phyloP scores from a whole-genome alignment of 2,113 vertebrate species.

The Mystacornis crossleyi region DNA sequence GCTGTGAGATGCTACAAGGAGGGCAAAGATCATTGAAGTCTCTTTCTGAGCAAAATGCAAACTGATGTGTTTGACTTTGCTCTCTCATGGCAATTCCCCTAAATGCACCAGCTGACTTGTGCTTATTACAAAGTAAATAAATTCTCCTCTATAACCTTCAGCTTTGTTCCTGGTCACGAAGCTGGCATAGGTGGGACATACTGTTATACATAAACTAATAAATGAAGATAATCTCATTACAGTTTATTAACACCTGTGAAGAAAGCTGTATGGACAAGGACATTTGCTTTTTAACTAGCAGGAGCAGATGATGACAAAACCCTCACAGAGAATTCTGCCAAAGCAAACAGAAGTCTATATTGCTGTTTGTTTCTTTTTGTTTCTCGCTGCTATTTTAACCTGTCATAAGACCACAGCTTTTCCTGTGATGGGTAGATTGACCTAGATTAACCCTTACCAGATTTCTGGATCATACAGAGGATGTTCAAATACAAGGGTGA shows the following conservation, averaged over 20 bases:
- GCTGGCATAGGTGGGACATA: background rate
- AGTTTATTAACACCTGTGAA: background rate
- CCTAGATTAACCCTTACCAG: background rate
- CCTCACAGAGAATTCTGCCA: background rate
- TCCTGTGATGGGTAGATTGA: background rate
- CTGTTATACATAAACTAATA: background rate
- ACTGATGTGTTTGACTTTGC: background rate
- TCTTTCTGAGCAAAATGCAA: background rate
- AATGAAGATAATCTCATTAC: background rate
- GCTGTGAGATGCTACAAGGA: background rate
- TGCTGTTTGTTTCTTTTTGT: background rate
- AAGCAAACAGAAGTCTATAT: background rate
- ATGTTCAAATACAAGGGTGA: background rate
- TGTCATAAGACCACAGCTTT: background rate
- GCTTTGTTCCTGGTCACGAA: background rate
- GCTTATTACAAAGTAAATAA: background rate
- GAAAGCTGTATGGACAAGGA: background rate
- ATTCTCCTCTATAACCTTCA: background rate
- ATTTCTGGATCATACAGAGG: background rate
- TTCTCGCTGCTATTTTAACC: slow-evolving; percentile 12
- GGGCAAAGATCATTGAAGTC: background rate
- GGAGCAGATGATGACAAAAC: background rate
- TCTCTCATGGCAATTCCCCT: background rate
- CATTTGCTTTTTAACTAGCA: background rate
- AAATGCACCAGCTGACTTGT: background rate